Evolutionary conservation across 2,113 vertebrate genomes (phyloP).

Genomic region (Platysternon megacephalum): DNA sequence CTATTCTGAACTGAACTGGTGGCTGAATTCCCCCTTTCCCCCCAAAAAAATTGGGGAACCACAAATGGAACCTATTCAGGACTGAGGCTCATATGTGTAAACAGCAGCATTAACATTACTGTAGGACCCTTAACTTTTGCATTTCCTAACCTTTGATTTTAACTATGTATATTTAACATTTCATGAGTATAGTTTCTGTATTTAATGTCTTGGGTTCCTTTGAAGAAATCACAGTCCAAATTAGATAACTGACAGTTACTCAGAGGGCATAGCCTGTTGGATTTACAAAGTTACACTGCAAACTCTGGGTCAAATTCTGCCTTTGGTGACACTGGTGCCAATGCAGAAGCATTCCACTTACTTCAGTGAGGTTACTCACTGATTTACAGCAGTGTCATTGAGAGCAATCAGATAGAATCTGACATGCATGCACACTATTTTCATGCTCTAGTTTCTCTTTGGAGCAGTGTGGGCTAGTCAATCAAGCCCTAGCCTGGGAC

Average conservation of each 20-base stretch:
- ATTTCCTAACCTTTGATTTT: background rate
- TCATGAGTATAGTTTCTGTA: background rate
- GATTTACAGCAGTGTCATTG: background rate
- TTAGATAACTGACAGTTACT: background rate
- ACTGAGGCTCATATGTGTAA: background rate
- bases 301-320: background rate
- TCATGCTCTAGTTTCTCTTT: background rate
- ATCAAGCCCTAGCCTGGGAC: background rate
- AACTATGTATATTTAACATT: background rate
- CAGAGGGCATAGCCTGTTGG: background rate
- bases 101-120: rapidly evolving
- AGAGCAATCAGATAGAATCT: background rate
- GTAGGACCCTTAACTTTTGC: background rate
- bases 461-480: background rate
- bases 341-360: background rate
- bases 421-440: background rate
- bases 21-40: background rate
- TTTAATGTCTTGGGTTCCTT: background rate
- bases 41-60: rapidly evolving
- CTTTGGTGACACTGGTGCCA: background rate
- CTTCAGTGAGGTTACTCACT: background rate
- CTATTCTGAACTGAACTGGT: background rate
- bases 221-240: background rate
- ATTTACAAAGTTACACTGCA: background rate
- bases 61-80: background rate